These are phyloP conservation scores for Odontamblyopus rebecca DNA, from an alignment of 2,797 vertebrate species.

Conservation along the genomic window DNA sequence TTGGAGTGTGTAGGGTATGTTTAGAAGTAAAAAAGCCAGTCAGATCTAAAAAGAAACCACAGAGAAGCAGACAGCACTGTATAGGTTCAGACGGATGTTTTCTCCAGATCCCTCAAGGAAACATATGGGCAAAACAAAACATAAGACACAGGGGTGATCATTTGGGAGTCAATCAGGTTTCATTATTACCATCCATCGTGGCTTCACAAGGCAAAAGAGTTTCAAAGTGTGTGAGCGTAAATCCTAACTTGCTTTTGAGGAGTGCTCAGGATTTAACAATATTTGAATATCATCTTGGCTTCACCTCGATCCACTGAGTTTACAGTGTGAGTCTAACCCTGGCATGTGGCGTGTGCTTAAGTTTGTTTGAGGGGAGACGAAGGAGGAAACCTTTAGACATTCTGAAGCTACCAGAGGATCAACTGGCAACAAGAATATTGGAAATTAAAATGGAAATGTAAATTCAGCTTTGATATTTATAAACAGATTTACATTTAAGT, in stretches of 20 bases:
- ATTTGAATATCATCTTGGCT: slow-evolving; percentile 52
- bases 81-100: slow-evolving; percentile 61
- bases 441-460: not conserved
- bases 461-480: not conserved
- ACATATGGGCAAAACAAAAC: slow-evolving; percentile 72
- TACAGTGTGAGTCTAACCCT: slow-evolving; percentile 30
- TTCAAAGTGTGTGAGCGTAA: slow-evolving; percentile 42
- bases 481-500: not conserved
- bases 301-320: slow-evolving; percentile 43
- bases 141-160: slow-evolving; percentile 56
- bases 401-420: slow-evolving; percentile 11
- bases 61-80: slow-evolving; percentile 36
- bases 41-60: slow-evolving; percentile 60
- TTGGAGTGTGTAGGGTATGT: slow-evolving; percentile 62
- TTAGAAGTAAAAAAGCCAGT: slow-evolving; percentile 50
- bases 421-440: not conserved
- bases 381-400: slow-evolving; percentile 10
- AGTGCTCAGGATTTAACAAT: slow-evolving; percentile 46
- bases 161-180: slow-evolving; percentile 62
- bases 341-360: slow-evolving; percentile 42
- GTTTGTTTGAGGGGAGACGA: slow-evolving; percentile 45
- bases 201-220: slow-evolving; percentile 28
- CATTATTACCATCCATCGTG: slow-evolving; percentile 49
- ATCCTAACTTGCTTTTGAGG: slow-evolving; percentile 32
- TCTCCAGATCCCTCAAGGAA: slow-evolving; percentile 64